Evolutionary conservation across 2,888 invertebrate species (phyloP), one percentile per base, ranked within the genome.

Genomic region (Apamea anceps): DNA sequence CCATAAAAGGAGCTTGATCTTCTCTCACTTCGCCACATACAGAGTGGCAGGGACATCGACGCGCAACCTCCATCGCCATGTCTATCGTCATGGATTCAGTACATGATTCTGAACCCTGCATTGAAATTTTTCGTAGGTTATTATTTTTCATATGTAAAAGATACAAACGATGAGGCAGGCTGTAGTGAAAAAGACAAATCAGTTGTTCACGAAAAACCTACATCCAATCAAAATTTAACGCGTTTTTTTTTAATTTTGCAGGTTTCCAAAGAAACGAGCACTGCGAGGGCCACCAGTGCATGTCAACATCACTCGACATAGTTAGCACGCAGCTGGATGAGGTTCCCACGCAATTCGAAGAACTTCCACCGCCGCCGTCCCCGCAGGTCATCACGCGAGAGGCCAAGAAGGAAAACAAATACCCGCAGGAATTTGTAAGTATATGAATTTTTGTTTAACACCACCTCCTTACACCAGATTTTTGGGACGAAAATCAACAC

Each of bases 351-450:
- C 67, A 84, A 7, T 83, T 84, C 66, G 90, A 85, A 6, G 89
- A 81, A 5, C 83, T 81, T 0, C 84, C 66, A 0, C 63, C 57
- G 3, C 70, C 71, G n/a, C 60, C 85, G 13, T 79, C 83, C 7
- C 84, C 85, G 5, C 77, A 77, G 15, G 75, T 72, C 10, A 21
- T 62, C 66, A 80, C 84, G 18, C 88, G 80, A 0, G 93, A 93
- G 12, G 93, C 92, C 13, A 96, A 94, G 88, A 96, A 96, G 75
- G 96, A 96, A 78, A 96, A 96, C 84, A 92, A 91, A 79, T 93
- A 93, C 65, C 95, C 96, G 0, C 81, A 91, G 1, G 93, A 94
- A 71, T 93, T 92, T 63, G 72, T 72, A 72, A 72, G 67, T 63
- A 8, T 0, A 28, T 62, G 28, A 28, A 28, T 62, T 28, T 18